A percentile compares a stretch with the other conserved stretches of the same genome.
Conservation (phyloP, 92 coral and sea anemone genomes). For the Hydrozoanthus gracilis region DNA sequence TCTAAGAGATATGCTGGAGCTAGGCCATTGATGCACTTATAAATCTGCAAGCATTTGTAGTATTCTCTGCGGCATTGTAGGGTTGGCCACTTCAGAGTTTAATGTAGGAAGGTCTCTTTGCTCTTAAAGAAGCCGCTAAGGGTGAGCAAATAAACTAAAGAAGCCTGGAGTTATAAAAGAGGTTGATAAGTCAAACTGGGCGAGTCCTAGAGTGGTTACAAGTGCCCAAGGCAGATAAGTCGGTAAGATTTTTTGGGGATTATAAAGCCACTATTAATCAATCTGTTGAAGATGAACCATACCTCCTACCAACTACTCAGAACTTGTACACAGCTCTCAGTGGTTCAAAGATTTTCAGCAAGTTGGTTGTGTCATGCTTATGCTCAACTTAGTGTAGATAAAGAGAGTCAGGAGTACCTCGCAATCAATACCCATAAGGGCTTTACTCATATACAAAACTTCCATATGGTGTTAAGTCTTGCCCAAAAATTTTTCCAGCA, state of each 20-base stretch:
- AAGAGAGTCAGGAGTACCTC: slow-evolving; percentile 46
- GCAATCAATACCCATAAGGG: slow-evolving; percentile 56
- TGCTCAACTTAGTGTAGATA: slow-evolving; percentile 54
- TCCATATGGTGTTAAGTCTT: slow-evolving; percentile 56
- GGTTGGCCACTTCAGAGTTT: slow-evolving; percentile 28
- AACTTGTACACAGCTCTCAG: slow-evolving; percentile 55
- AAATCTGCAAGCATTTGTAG: too few relatives aligned
- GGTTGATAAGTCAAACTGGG: slow-evolving; percentile 51
- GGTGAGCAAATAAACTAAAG: slow-evolving; percentile 26
- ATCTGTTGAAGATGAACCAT: slow-evolving; percentile 52
- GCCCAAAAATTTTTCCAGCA: slow-evolving; percentile 59
- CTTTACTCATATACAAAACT: slow-evolving; percentile 60
- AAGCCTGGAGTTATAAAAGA: slow-evolving; percentile 35
- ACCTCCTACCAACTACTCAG: slow-evolving; percentile 54
- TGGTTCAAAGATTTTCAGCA: slow-evolving; percentile 59
- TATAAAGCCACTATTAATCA: slow-evolving; percentile 47
- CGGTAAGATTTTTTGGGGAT: slow-evolving; percentile 51
- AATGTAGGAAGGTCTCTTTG: background rate
- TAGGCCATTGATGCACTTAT: too few relatives aligned
- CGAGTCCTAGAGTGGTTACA: slow-evolving; percentile 49
- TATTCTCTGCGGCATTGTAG: background rate
- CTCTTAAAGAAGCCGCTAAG: too few relatives aligned
- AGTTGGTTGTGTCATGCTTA: slow-evolving; percentile 64
- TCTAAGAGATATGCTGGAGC: too few relatives aligned
- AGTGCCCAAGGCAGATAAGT: slow-evolving; percentile 3